Conservation (phyloP, 2,888 invertebrate species). For the Coleophora flavipennella region DNA sequence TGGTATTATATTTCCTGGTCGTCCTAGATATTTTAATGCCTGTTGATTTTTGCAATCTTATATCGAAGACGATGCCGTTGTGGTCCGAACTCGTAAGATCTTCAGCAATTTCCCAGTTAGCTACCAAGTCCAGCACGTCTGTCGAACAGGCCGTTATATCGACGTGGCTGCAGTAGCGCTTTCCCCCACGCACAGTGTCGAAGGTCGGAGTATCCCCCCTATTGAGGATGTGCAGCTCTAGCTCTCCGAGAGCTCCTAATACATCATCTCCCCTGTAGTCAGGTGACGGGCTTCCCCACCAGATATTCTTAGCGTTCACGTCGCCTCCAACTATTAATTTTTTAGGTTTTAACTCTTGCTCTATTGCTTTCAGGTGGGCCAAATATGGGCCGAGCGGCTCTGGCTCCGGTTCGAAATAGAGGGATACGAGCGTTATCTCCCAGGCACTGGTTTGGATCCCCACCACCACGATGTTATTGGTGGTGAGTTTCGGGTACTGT, state of each 20-base stretch:
- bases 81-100: background rate
- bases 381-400: conserved; percentile 8
- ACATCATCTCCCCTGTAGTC: conserved; percentile 15
- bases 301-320: conserved; percentile 12
- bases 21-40: background rate
- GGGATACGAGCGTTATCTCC: conserved; percentile 9
- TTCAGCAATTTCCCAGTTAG: too few relatives aligned
- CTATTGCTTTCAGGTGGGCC: conserved; percentile 3
- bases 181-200: conserved; percentile 13
- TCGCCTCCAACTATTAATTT: conserved; percentile 11
- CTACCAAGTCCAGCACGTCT: conserved; percentile 6
- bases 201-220: conserved; percentile 18
- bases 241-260: conserved; percentile 7
- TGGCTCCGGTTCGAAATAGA: conserved; percentile 14
- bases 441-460: conserved; percentile 9
- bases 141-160: conserved; percentile 19
- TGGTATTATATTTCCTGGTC: background rate
- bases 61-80: background rate
- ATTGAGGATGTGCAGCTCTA: conserved; percentile 18
- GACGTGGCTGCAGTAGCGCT: conserved; percentile 12
- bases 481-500: too few relatives aligned
- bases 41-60: background rate
- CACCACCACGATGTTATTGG: conserved; percentile 14
- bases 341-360: background rate
- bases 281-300: conserved; percentile 10